Base-by-base conservation (phyloP, 1,140 invertebrate genomes). In the Holcopasites calliopsidis region DNA sequence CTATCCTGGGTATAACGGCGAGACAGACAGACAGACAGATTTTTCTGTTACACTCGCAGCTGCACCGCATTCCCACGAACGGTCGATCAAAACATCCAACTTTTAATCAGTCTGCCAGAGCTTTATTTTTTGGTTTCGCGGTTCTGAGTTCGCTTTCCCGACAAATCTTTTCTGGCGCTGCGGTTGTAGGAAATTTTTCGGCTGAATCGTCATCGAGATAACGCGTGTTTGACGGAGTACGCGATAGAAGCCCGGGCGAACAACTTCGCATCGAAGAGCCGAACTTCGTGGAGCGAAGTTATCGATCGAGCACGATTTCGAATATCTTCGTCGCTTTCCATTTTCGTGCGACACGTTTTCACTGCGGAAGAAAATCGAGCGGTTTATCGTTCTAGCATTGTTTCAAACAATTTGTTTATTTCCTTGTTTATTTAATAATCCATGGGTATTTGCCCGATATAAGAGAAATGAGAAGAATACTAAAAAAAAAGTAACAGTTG, bases 1-100 rank as follows among this genome's bases (percentile, higher is more conserved):
- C 35, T 28, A 58, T 38, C 21, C n/a, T 8, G 21, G 33, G 31
- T 61, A 28, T 72, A 72, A 76, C 66, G 55, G 47, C 55, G 66
- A 82, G 62, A 42, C 78, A 40, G n/a, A n/a, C n/a, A n/a, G n/a
- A n/a, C n/a, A n/a, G 77, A 77, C 47, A 76, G 65, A 80, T 72
- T 72, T 81, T 82, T 77, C 72, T 58, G 60, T 77, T 70, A 52
- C 18, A 54, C 23, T 69, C 58, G 50, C 42, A n/a, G 44, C 50
- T 68, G 64, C 52, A 38, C 33, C 57, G 50, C 76, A 74, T 80
- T 81, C 65, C 58, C 64, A 65, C 71, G 68, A 50, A 79, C 44
- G 42, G 23, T 49, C 54, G 50, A 47, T 68, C 40, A 57, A 57
- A 68, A 68, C 68, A 60, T 38, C 38, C 3, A 23, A 11, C 11